These are phyloP conservation scores for Tragopan temminckii DNA, from an alignment of 2,797 vertebrate species.

Conservation along the genomic window DNA sequence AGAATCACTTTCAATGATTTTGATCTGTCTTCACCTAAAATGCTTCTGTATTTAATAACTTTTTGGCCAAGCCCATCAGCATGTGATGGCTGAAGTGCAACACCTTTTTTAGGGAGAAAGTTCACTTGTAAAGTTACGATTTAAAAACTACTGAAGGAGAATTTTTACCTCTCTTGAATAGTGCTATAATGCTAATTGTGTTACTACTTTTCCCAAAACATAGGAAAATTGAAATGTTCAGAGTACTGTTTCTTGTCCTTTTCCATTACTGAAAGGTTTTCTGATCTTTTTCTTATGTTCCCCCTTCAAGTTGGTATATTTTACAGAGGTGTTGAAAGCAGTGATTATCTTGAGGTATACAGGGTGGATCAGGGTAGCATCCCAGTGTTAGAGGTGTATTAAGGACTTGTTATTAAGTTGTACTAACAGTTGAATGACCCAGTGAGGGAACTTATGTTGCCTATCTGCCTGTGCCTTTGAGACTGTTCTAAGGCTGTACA, in stretches of 20 bases:
- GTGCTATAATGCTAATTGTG: not conserved
- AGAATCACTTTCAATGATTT: not conserved
- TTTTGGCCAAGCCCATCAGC: not conserved
- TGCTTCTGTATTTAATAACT: not conserved
- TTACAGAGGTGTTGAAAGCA: not conserved
- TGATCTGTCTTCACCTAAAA: not conserved
- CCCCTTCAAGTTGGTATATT: not conserved
- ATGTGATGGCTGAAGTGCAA: not conserved
- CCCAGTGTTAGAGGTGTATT: not conserved
- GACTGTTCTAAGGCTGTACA: not conserved
- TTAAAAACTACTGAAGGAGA: not conserved
- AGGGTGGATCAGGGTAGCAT: not conserved
- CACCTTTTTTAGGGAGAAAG: not conserved
- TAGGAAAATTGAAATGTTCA: not conserved
- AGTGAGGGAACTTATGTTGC: not conserved
- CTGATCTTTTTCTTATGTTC: not conserved
- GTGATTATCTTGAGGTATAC: not conserved
- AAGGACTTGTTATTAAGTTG: not conserved
- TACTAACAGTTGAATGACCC: not conserved
- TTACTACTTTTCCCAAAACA: not conserved
- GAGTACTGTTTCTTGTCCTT: not conserved
- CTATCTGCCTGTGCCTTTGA: accelerated
- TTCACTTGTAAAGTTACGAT: not conserved
- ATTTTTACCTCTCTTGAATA: not conserved
- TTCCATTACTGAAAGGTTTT: not conserved